Evolutionary conservation across 2,797 vertebrate species (phyloP).

Genomic region (Choloepus didactylus): DNA sequence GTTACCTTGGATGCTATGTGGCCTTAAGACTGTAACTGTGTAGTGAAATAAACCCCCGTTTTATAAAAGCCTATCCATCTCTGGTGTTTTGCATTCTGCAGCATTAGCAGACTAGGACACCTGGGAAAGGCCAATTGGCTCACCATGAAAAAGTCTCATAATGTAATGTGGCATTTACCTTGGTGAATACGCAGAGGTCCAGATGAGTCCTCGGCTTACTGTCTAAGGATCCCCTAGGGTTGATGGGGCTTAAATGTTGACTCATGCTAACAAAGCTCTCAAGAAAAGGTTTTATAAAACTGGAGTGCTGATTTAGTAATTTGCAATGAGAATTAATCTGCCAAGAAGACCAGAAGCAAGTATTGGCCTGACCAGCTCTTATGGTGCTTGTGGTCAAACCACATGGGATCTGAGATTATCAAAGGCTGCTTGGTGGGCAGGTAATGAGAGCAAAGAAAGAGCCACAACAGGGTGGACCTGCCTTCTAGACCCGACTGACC

Average conservation of each 20-base stretch:
- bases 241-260: neutral
- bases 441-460: neutral
- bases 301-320: neutral
- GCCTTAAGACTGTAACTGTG: too few relatives aligned
- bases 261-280: neutral
- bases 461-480: too few relatives aligned
- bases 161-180: neutral
- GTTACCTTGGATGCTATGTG: too few relatives aligned
- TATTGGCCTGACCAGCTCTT: neutral
- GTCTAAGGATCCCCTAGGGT: neutral
- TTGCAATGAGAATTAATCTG: neutral
- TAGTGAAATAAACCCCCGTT: too few relatives aligned
- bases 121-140: neutral
- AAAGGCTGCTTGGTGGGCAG: neutral
- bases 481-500: neutral
- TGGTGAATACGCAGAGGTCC: neutral
- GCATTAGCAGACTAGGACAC: too few relatives aligned
- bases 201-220: neutral
- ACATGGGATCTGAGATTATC: neutral
- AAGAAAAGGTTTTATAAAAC: conserved; percentile 20
- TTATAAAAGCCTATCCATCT: too few relatives aligned
- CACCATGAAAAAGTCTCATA: neutral
- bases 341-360: neutral
- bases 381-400: neutral
- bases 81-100: too few relatives aligned